These are phyloP conservation scores for Lophura swinhoii DNA, from an alignment of 2,797 vertebrate genomes.

Conservation along the genomic window DNA sequence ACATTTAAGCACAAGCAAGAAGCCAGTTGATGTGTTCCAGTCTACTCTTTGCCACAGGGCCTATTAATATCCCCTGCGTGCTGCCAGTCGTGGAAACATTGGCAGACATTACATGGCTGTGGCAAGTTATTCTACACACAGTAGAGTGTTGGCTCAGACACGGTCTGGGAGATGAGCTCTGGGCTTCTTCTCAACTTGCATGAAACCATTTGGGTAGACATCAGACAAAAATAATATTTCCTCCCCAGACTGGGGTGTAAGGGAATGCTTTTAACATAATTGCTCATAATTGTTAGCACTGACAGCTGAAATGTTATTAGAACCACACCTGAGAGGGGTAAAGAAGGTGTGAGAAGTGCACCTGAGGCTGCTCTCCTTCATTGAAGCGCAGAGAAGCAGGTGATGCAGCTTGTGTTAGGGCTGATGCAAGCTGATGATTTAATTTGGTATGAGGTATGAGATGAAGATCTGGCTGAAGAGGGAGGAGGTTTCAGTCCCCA, in stretches of 20 bases:
- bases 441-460: background rate
- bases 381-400: background rate
- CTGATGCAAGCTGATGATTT: background rate
- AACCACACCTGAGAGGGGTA: background rate
- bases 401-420: fast-evolving
- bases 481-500: background rate
- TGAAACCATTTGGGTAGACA: background rate
- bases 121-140: background rate
- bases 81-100: background rate
- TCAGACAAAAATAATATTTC: background rate
- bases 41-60: background rate
- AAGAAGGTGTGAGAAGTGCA: background rate
- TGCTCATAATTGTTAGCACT: background rate
- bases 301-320: background rate
- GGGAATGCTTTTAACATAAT: background rate
- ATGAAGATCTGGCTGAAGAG: background rate
- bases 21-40: background rate
- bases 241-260: background rate
- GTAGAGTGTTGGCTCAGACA: background rate
- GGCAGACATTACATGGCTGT: background rate
- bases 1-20: slow-evolving; percentile 20
- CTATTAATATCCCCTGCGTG: background rate
- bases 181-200: background rate
- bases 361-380: background rate
- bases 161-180: background rate